Base-by-base conservation (phyloP, 2,888 invertebrate genomes). In the Sialis fuliginosa region DNA sequence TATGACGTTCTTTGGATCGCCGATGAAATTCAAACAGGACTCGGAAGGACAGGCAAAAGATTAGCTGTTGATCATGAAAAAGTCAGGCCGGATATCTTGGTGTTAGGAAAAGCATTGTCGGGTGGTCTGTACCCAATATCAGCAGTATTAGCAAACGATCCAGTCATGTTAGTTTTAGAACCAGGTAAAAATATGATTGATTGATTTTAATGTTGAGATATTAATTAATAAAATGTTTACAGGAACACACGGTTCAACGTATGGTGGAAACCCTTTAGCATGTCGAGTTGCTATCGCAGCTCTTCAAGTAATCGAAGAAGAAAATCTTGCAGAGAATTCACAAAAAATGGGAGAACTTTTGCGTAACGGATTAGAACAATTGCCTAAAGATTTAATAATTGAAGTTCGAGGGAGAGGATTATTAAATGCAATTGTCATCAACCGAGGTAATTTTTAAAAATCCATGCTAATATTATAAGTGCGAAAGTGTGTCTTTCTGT, bases 1-100 rank as follows among this genome's bases (percentile, higher is more conserved):
- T 70, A 86, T 65, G 83, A 86, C 55, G 84, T 88, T 2, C 67
- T 89, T 6, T 84, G 80, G 75, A 83, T 88, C 50, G 84, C 83
- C 7, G 88, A 89, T 61, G 88, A 89, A 64, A 79, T 89, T 1
- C 88, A 89, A 63, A 85, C 87, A 9, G 88, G 88, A 5, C 67
- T 88, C 2, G 78, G 80, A n/a, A 69, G 88, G 54, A 86, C 87
- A n/a, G 88, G 88, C 46, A 80, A 71, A 68, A 62, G 77, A 52
- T 60, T 87, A 47, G 80, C 80, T 42, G 74, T 78, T 2, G 82
- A 88, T 60, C 76, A 88, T 58, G 84, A 84, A 56, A 64, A 71
- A 53, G 82, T 82, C 2, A 73, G 73, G 48, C 86, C 88, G 0
- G 88, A 89, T 60, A 73, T 89, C 48, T 65, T 88, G 7, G 69